These are phyloP conservation scores for Schizotus pectinicornis DNA, from an alignment of 2,888 invertebrate species.

Conservation along the genomic window DNA sequence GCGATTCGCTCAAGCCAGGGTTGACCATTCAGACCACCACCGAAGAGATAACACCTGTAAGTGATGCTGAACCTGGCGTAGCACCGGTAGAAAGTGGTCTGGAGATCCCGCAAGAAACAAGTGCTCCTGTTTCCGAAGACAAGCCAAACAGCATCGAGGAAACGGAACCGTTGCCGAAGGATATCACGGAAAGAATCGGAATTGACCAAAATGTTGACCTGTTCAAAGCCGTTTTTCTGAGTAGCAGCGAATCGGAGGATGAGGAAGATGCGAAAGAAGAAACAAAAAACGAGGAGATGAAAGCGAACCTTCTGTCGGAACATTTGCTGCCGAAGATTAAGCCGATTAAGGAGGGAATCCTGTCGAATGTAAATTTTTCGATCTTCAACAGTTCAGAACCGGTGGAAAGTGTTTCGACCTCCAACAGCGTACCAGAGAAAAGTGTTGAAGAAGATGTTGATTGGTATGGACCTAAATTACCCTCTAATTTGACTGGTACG, in stretches of 20 bases:
- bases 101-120: background rate
- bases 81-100: background rate
- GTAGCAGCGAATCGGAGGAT: constrained; percentile 71
- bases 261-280: constrained; percentile 46
- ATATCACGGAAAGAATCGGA: constrained; percentile 53
- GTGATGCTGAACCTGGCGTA: constrained; percentile 51
- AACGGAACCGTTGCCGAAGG: constrained; percentile 32
- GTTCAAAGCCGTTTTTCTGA: constrained; percentile 88
- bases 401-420: constrained; percentile 14
- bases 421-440: no score
- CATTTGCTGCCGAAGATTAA: constrained; percentile 53
- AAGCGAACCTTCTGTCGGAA: constrained; percentile 48
- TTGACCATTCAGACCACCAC: constrained; percentile 31
- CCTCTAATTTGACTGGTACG: constrained; percentile 20
- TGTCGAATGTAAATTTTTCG: constrained; percentile 49
- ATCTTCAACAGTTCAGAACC: constrained; percentile 18
- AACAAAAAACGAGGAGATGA: constrained; percentile 42
- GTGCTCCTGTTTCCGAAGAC: background rate
- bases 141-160: constrained; percentile 13
- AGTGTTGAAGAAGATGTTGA: background rate
- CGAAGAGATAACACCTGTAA: constrained; percentile 55
- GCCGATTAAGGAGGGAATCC: constrained; percentile 53
- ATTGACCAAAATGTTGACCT: constrained; percentile 71
- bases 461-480: constrained; percentile 46
- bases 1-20: constrained; percentile 43